Base-by-base conservation (phyloP, 2,888 invertebrate genomes). In the Cheilosia grossa region DNA sequence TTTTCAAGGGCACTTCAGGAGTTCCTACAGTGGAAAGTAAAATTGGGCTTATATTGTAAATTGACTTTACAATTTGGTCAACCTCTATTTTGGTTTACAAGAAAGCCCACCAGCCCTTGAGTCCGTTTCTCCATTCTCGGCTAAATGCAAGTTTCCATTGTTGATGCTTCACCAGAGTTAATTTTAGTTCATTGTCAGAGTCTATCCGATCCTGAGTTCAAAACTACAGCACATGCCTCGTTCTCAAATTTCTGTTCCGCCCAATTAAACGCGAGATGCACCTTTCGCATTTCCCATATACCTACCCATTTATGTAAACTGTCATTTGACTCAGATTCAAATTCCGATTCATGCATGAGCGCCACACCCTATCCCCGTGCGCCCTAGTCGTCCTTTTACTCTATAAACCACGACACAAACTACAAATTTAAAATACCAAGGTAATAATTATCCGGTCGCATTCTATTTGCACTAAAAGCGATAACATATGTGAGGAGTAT, bases 381-480 rank as follows among this genome's bases (percentile, higher is more conserved):
- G 4, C 58, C 37, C 56, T 58, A 4, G 2, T 27, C 15, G 15
- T 5, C 1, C 66, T 37, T 59, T 64, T 53, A 10, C 44, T 15
- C 27, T 70, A 70, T 27, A 59, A 70, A 59, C 63, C 69, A 53
- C 66, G 64, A 59, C 66, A 54, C 58, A 75, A 77, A 66, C 81
- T 61, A 82, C 63, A 66, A 77, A 77, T 75, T 53, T 42, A 47
- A 5, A 21, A 42, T 27, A 44, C 64, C 40, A 70, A 53, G 27
- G 58, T 58, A 42, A 69, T 82, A 82, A 82, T 82, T 79, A 82
- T 73, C 49, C 51, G 30, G 21, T 67, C 33, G 51, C 61, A n/a
- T 63, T 63, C 61, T 78, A 37, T 59, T 56, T 72, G 58, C 47
- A 73, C 58, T 51, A 54, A 51, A 49, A 78, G 30, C 61, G 42